phyloP scores from a whole-genome alignment of 1,140 invertebrate species.

The Thaumatotibia leucotreta region DNA sequence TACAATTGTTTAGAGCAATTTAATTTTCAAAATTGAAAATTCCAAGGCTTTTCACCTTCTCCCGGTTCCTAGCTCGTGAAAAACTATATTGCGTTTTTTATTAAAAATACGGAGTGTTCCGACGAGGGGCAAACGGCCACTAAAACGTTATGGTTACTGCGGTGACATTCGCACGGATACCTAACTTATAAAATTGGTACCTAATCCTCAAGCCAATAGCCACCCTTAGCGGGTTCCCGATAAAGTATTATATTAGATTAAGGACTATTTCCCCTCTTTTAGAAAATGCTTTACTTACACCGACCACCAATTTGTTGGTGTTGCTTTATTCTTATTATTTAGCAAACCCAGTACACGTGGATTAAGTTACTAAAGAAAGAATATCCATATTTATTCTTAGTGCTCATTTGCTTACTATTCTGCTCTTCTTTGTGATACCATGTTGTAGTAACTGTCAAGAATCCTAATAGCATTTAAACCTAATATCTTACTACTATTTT shows the following conservation, averaged over 20 bases:
- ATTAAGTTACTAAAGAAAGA: no score
- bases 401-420: no score
- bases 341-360: no score
- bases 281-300: no score
- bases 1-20: conserved; percentile 51
- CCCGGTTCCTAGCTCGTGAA: conserved; percentile 42
- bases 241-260: conserved; percentile 51
- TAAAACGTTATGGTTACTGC: conserved; percentile 73
- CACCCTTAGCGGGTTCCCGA: conserved; percentile 40
- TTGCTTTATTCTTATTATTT: no score
- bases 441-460: no score
- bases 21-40: conserved; percentile 68
- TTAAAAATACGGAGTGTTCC: conserved; percentile 69
- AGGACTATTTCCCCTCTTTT: conserved; percentile 31
- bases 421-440: no score
- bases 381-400: no score
- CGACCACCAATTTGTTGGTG: no score
- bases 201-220: conserved; percentile 43
- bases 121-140: conserved; percentile 67
- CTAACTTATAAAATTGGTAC: conserved; percentile 71
- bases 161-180: conserved; percentile 67
- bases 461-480: no score
- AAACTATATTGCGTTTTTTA: conserved; percentile 73
- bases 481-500: no score
- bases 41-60: conserved; percentile 39